phyloP scores from a whole-genome alignment of 2,797 vertebrate species.

The Diplodus puntazzo region DNA sequence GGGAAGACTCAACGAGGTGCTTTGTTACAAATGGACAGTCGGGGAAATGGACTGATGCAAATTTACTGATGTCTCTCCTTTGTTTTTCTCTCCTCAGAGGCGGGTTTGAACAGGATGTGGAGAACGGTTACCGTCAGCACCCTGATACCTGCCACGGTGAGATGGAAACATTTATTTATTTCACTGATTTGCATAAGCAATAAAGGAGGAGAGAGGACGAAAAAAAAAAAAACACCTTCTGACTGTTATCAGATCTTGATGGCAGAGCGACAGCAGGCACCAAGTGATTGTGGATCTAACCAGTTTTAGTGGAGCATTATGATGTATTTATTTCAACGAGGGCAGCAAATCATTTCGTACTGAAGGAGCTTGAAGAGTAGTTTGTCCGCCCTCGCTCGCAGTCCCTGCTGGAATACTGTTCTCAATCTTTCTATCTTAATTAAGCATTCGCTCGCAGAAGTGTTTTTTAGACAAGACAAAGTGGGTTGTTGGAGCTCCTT shows the following conservation, averaged over 20 bases:
- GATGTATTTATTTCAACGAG: conserved; percentile 39
- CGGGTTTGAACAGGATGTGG: conserved; percentile 88
- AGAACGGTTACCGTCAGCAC: conserved; percentile 78
- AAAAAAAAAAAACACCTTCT: neutral
- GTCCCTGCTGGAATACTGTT: conserved; percentile 36
- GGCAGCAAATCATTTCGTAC: conserved; percentile 17
- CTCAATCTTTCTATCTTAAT: conserved; percentile 56
- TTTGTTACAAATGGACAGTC: conserved; percentile 54
- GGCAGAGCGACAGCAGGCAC: conserved; percentile 5
- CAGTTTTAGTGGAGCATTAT: conserved; percentile 25
- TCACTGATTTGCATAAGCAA: conserved; percentile 34
- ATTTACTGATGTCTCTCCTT: conserved; percentile 53
- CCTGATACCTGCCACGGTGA: conserved; percentile 90
- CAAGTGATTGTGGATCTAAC: conserved; percentile 14
- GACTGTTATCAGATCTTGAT: conserved; percentile 21
- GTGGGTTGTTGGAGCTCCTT: conserved; percentile 31
- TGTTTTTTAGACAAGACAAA: conserved; percentile 22
- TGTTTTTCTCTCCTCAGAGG: conserved; percentile 76
- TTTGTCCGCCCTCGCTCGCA: conserved; percentile 19
- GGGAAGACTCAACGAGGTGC: conserved; percentile 48
- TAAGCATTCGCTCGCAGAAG: conserved; percentile 38
- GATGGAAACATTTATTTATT: conserved; percentile 41
- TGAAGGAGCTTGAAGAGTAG: conserved; percentile 41
- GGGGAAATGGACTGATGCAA: conserved; percentile 57
- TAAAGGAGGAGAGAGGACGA: conserved; percentile 3